These are phyloP conservation scores for Tauraco hartlaubi DNA, from an alignment of 2,797 vertebrate genomes.

Conservation along the genomic window DNA sequence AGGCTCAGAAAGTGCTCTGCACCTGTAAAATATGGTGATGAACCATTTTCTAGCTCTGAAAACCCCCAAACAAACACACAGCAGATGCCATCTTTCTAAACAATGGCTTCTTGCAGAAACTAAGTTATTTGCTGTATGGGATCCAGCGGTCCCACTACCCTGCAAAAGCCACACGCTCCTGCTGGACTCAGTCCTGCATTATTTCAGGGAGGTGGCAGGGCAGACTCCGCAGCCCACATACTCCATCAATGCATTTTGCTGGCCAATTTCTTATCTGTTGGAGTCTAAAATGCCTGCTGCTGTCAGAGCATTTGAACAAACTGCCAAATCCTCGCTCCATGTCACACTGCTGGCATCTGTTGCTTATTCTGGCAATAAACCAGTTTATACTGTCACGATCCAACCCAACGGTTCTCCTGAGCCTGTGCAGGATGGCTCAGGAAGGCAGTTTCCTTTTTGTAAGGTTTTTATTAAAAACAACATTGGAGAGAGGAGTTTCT, in stretches of 20 bases:
- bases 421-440: background rate
- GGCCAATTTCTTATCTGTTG: slow-evolving; percentile 68
- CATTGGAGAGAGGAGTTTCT: slow-evolving; percentile 34
- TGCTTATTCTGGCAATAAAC: slow-evolving; percentile 67
- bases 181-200: slow-evolving; percentile 34
- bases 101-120: slow-evolving; percentile 8
- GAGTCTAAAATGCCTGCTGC: slow-evolving; percentile 65
- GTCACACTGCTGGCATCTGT: slow-evolving; percentile 66
- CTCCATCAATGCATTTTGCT: slow-evolving; percentile 60
- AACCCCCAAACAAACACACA: background rate
- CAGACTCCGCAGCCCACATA: background rate
- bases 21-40: background rate
- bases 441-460: slow-evolving; percentile 30
- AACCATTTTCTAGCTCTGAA: background rate
- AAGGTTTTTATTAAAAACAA: slow-evolving; percentile 63
- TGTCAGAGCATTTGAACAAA: slow-evolving; percentile 66
- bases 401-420: slow-evolving; percentile 48
- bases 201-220: slow-evolving; percentile 51
- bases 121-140: background rate
- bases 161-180: background rate
- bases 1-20: background rate
- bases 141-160: background rate
- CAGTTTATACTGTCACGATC: slow-evolving; percentile 60
- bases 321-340: slow-evolving; percentile 56
- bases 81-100: background rate